Evolutionary conservation across 2,888 invertebrate genomes (phyloP).

Genomic region (Epirrita christyi): DNA sequence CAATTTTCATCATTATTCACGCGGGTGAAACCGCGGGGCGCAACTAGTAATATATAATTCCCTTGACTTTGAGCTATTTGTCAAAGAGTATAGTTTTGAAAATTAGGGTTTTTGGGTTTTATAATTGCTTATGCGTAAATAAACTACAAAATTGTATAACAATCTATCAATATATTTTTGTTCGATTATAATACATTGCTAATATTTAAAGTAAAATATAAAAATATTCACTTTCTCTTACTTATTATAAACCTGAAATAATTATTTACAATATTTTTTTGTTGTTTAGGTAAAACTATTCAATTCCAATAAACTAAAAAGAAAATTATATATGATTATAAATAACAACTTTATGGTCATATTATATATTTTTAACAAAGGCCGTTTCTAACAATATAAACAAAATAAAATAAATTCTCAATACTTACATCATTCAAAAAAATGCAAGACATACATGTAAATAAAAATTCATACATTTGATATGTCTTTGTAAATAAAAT

Average conservation of each 20-base stretch:
- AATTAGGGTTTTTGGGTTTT: neutral
- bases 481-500: slow-evolving; percentile 9
- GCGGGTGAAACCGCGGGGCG: no score
- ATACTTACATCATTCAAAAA: neutral
- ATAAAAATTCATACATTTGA: slow-evolving; percentile 3
- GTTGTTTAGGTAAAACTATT: no score
- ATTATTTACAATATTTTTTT: slow-evolving; percentile 23
- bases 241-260: slow-evolving; percentile 14
- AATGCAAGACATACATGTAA: neutral
- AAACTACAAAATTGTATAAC: slow-evolving; percentile 39
- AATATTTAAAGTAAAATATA: slow-evolving; percentile 49
- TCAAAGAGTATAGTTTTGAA: no score
- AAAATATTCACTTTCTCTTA: slow-evolving; percentile 31
- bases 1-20: no score
- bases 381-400: neutral
- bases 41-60: no score
- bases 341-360: neutral
- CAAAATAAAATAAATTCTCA: no score
- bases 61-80: no score
- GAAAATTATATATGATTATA: neutral
- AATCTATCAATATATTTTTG: slow-evolving; percentile 53
- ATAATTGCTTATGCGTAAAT: neutral
- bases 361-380: neutral
- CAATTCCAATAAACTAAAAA: no score
- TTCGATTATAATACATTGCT: slow-evolving; percentile 61